Conservation (phyloP, 2,113 vertebrate species). For the human region GRCh38 chr4:78282001-78282500, state of each 20-base stretch:
- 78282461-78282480: background rate
- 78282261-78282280: background rate
- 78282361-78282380: background rate
- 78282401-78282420: background rate
- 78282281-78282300: background rate
- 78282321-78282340: background rate
- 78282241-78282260: slow-evolving; percentile 35
- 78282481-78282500: background rate
- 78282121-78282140: background rate
- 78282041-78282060: background rate
- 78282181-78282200: background rate
- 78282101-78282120: background rate
- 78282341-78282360: background rate
- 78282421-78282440: background rate
- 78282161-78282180: background rate
- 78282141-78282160: background rate
- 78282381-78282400: background rate
- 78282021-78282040: background rate
- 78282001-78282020: background rate
- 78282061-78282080: background rate
- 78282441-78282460: slow-evolving; percentile 32
- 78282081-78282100: slow-evolving; percentile 27
- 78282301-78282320: background rate
- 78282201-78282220: slow-evolving; percentile 24
- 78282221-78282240: background rate